Conservation (phyloP, 2,113 vertebrate genomes). For the Pollachius pollachius region DNA sequence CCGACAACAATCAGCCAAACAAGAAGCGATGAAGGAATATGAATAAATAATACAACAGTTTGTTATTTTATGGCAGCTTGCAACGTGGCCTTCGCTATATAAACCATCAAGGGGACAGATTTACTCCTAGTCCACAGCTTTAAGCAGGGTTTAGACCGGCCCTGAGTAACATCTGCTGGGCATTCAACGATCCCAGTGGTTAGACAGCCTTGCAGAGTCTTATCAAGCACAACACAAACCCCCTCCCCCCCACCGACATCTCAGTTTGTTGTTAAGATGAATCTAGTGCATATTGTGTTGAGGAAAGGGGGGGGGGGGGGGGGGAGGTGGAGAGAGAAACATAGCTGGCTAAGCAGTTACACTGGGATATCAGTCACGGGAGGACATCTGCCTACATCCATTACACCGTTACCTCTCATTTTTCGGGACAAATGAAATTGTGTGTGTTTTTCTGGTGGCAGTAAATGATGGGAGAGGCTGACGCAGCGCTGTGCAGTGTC, state of each 20-base stretch:
- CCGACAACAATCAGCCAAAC: constrained; percentile 9
- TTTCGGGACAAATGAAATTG: constrained; percentile 14
- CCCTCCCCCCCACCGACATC: constrained; percentile 28
- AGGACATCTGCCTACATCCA: constrained; percentile 22
- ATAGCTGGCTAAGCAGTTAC: constrained; percentile 11
- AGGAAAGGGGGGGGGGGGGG: neutral
- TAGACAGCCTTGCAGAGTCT: constrained; percentile 54
- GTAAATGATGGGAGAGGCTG: constrained; percentile 31
- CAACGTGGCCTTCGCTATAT: constrained; percentile 26
- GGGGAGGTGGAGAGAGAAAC: constrained; percentile 6
- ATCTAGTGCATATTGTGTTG: constrained; percentile 24
- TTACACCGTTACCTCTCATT: constrained; percentile 30
- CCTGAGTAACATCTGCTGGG: constrained; percentile 25
- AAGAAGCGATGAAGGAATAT: constrained; percentile 17
- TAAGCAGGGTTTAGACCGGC: constrained; percentile 11
- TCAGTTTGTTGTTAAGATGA: constrained; percentile 43
- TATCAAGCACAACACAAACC: constrained; percentile 52
- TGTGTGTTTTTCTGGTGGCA: constrained; percentile 30
- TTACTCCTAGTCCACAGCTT: constrained; percentile 25
- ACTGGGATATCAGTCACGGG: neutral
- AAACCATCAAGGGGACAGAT: constrained; percentile 35
- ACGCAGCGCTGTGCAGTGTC: constrained; percentile 18
- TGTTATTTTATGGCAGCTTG: constrained; percentile 41
- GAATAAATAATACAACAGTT: constrained; percentile 53
- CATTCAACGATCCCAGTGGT: constrained; percentile 55